Evolutionary conservation across 2,888 invertebrate species (phyloP).

Genomic region (Drosophila hamatofila): DNA sequence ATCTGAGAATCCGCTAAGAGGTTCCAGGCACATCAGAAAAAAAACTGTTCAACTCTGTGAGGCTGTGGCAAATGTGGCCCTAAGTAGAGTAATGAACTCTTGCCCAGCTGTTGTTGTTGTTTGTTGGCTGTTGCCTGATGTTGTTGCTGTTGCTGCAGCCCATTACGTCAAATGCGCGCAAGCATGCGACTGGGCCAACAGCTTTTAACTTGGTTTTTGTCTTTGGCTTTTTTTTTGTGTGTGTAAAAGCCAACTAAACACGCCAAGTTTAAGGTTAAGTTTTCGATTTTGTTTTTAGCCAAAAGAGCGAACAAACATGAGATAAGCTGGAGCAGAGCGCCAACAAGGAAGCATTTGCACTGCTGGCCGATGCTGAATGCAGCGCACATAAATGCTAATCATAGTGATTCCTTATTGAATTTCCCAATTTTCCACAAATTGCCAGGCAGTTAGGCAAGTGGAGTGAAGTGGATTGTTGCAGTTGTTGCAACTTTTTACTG

Average conservation of each 20-base stretch:
- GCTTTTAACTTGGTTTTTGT: slow-evolving; percentile 36
- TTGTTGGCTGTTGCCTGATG: slow-evolving; percentile 18
- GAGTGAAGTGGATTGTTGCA: slow-evolving; percentile 18
- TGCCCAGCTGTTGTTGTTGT: slow-evolving; percentile 47
- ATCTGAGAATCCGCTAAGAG: slow-evolving; percentile 48
- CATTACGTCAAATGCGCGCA: slow-evolving; percentile 76
- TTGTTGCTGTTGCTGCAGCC: slow-evolving; percentile 50
- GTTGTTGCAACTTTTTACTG: slow-evolving; percentile 57
- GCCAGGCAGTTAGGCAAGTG: slow-evolving; percentile 44
- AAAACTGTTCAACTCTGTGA: slow-evolving; percentile 66
- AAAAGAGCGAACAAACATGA: slow-evolving; percentile 11
- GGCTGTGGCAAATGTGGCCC: slow-evolving; percentile 59
- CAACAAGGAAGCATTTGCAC: slow-evolving; percentile 67
- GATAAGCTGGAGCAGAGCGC: neutral
- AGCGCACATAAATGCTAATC: slow-evolving; percentile 73
- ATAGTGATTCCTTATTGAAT: slow-evolving; percentile 80
- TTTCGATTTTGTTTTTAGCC: slow-evolving; percentile 70
- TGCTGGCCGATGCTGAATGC: slow-evolving; percentile 34
- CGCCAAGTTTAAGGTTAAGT: slow-evolving; percentile 76
- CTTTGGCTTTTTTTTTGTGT: neutral
- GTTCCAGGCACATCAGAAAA: slow-evolving; percentile 15
- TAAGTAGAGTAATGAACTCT: slow-evolving; percentile 81
- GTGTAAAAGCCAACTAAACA: slow-evolving; percentile 33
- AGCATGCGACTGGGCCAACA: slow-evolving; percentile 61
- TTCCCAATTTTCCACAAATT: slow-evolving; percentile 58